Evolutionary conservation across 2,797 vertebrate species (phyloP).

Genomic region (Sebastes iracundus): DNA sequence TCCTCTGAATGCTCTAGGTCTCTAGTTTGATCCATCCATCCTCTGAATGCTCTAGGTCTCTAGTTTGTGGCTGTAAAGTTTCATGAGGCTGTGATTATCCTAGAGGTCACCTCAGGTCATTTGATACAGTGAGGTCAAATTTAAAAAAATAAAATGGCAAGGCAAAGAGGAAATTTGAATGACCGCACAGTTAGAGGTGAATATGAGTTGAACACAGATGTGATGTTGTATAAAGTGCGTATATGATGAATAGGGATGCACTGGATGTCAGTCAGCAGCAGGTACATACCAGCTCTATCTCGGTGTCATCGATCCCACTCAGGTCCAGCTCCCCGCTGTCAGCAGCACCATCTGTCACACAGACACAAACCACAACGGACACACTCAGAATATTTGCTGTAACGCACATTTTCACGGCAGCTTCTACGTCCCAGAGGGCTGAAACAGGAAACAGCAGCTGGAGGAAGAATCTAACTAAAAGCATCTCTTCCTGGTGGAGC

Average conservation of each 20-base stretch:
- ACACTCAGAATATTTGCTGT: constrained; percentile 40
- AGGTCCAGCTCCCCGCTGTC: constrained; percentile 94
- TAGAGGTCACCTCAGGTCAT: no score
- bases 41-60: no score
- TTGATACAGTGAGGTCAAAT: no score
- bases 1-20: no score
- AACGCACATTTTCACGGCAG: constrained; percentile 25
- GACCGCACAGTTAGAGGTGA: accelerated
- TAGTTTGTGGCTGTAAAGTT: no score
- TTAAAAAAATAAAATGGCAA: no score
- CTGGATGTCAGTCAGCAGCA: neutral
- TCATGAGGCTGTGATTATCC: no score
- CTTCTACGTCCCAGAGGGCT: constrained; percentile 5
- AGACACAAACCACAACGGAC: constrained; percentile 47
- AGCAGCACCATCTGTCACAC: constrained; percentile 78
- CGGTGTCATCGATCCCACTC: constrained; percentile 93
- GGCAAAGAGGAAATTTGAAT: no score
- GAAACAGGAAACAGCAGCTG: constrained; percentile 33
- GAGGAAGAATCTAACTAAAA: neutral
- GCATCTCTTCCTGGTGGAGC: neutral
- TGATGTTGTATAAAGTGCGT: no score
- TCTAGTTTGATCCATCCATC: no score
- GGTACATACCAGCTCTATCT: constrained; percentile 91
- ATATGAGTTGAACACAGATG: no score
- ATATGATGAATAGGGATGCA: no score